Conservation (phyloP, 2,113 vertebrate genomes). For the Amia ocellicauda region DNA sequence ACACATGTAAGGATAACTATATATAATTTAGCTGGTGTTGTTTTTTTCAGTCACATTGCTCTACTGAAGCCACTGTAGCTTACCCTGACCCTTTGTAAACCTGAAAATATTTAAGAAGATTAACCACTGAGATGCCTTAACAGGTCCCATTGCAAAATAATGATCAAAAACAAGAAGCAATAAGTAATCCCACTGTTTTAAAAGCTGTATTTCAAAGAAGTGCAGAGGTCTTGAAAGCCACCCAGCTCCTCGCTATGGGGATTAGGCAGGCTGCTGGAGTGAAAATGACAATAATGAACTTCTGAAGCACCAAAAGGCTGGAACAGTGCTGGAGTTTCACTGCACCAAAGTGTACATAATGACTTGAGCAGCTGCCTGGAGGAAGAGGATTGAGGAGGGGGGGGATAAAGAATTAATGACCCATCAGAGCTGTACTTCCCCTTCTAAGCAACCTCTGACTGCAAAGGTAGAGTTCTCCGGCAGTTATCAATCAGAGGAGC, state of each 20-base stretch:
- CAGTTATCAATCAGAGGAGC: not conserved
- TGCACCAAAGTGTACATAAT: constrained; percentile 18
- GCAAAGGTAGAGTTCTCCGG: not conserved
- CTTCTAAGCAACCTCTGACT: constrained; percentile 8
- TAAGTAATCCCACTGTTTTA: not conserved
- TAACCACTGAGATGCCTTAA: too few relatives aligned
- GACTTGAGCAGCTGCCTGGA: constrained; percentile 4
- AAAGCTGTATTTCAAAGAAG: not conserved
- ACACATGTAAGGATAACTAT: too few relatives aligned
- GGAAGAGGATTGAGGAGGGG: not conserved
- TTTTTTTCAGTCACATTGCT: too few relatives aligned
- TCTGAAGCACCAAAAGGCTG: constrained; percentile 20
- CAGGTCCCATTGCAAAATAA: not conserved
- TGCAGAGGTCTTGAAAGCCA: constrained; percentile 3
- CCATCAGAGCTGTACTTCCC: constrained; percentile 4
- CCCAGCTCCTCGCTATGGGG: constrained; percentile 18
- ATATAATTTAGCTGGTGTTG: too few relatives aligned
- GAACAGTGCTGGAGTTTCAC: constrained; percentile 25
- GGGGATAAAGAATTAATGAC: not conserved
- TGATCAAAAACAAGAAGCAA: constrained; percentile 25
- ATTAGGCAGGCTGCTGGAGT: constrained; percentile 34
- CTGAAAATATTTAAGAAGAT: too few relatives aligned
- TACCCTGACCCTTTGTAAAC: too few relatives aligned
- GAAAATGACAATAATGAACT: constrained; percentile 41
- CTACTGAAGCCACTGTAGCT: too few relatives aligned